Evolutionary conservation across 2,888 invertebrate species (phyloP), one percentile per base, ranked within the genome.

Genomic region (Ormyrus labotus): DNA sequence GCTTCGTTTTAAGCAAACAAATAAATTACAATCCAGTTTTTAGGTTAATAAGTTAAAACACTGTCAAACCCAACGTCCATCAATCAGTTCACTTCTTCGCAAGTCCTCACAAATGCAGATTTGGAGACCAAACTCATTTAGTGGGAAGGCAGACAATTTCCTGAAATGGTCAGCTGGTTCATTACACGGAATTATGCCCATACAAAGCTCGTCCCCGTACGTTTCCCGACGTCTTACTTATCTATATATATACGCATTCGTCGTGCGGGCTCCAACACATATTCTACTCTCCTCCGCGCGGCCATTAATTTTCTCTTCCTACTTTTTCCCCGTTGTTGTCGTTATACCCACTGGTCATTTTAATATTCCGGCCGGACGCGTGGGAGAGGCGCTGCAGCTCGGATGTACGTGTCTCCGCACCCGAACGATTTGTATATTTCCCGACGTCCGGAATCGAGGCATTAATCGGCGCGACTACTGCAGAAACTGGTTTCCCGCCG

Each of bases 291-390:
- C 69, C n/a, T 70, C 50, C 10, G 19, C 45, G 4, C 50, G 10
- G 7, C 55, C 73, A 68, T 79, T 61, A 9, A 71, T 58, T 79
- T 70, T 77, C 55, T 34, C 73, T 63, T 79, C 72, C 73, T 61
- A 63, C 63, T 57, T 63, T 63, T 63, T 73, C 53, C 45, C n/a
- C 50, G 50, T 64, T 51, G 68, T 48, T 48, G 19, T 58, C 48
- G 34, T 4, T 34, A 11, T 13, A 51, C 19, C 19, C 68, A 68
- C 68, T 50, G 69, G 79, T 74, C 69, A 74, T 70, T 74, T 74
- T 69, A 74, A 79, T 79, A 64, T 70, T 74, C 69, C 53, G 57
- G 13, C 79, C 79, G 79, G 74, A 74, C 70, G 69, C 69, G 74
- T 74, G 69, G 74, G 74, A 79, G 79, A 34, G 13, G 57, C 60